These are phyloP conservation scores for Archegozetes longisetosus DNA, from an alignment of 1,140 invertebrate genomes.

Conservation along the genomic window DNA sequence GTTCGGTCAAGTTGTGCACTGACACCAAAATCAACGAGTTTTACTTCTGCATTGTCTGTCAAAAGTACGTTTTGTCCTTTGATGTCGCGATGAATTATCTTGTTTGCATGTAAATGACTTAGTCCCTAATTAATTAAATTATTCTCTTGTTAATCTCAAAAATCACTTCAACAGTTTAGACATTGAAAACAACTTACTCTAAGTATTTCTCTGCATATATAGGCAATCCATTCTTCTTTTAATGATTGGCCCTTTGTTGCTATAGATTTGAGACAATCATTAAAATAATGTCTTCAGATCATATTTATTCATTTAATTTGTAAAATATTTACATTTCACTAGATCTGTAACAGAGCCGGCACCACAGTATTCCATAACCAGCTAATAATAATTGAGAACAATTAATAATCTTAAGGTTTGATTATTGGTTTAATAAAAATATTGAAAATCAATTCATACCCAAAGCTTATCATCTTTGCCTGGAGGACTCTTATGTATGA, in stretches of 20 bases:
- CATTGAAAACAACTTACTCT: too few species aligned
- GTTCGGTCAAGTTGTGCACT: conserved; percentile 97
- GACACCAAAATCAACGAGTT: conserved; percentile 99
- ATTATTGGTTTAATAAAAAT: background rate
- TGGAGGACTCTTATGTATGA: conserved; percentile 96
- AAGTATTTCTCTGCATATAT: conserved; percentile 93
- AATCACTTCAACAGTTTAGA: too few species aligned
- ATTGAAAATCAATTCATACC: too few species aligned
- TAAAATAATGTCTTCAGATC: conserved; percentile 15
- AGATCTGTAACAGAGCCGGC: conserved; percentile 97
- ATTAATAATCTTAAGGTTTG: conserved; percentile 1
- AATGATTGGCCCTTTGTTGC: conserved; percentile 89
- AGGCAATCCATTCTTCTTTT: conserved; percentile 99
- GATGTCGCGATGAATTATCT: conserved; percentile 99
- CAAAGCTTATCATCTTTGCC: conserved; percentile 98
- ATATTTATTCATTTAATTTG: background rate
- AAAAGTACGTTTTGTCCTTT: conserved; percentile 99
- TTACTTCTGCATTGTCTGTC: conserved; percentile 98
- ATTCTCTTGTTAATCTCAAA: too few species aligned
- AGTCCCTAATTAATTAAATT: conserved; percentile 64
- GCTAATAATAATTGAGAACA: conserved; percentile 29
- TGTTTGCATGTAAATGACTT: conserved; percentile 93
- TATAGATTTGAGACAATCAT: conserved; percentile 20
- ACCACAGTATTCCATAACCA: conserved; percentile 99
- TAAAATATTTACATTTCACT: conserved; percentile 57